Percentiles rank a stretch among this genome's conserved stretches.
These are phyloP conservation scores for Chymomyza fuscimana DNA, from an alignment of 2,888 invertebrate species.

Conservation along the genomic window DNA sequence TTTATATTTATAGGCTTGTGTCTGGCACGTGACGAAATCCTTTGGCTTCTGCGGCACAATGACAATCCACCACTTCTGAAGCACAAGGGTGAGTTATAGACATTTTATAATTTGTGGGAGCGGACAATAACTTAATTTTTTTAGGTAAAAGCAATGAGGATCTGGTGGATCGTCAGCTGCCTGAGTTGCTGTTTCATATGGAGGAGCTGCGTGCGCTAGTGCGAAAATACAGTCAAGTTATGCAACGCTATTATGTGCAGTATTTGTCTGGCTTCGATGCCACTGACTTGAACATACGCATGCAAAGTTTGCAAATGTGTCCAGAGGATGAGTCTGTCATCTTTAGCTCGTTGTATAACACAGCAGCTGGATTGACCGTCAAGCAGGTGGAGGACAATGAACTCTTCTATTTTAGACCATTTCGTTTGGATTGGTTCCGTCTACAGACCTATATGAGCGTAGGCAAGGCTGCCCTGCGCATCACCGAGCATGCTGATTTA, in stretches of 20 bases:
- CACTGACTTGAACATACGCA: constrained; percentile 91
- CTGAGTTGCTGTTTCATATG: constrained; percentile 98
- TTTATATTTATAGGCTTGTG: constrained; percentile 97
- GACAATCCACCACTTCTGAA: constrained; percentile 95
- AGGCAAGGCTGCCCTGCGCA: constrained; percentile 87
- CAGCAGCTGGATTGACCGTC: constrained; percentile 90
- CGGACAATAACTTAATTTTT: neutral
- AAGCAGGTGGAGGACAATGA: constrained; percentile 98
- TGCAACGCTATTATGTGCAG: constrained; percentile 98
- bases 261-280: constrained; percentile 98
- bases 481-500: constrained; percentile 91
- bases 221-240: constrained; percentile 96
- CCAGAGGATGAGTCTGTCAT: constrained; percentile 98
- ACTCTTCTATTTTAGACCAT: constrained; percentile 95
- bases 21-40: constrained; percentile 97
- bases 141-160: constrained; percentile 88
- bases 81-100: constrained; percentile 84
- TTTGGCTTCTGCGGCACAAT: constrained; percentile 97
- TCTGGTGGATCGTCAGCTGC: constrained; percentile 95
- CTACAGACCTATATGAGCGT: constrained; percentile 96
- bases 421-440: constrained; percentile 98
- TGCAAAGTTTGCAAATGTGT: constrained; percentile 89
- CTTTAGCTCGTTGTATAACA: constrained; percentile 94
- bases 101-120: neutral
- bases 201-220: constrained; percentile 97